These are phyloP conservation scores for Bos javanicus DNA, from an alignment of 2,113 vertebrate genomes.

Conservation along the genomic window DNA sequence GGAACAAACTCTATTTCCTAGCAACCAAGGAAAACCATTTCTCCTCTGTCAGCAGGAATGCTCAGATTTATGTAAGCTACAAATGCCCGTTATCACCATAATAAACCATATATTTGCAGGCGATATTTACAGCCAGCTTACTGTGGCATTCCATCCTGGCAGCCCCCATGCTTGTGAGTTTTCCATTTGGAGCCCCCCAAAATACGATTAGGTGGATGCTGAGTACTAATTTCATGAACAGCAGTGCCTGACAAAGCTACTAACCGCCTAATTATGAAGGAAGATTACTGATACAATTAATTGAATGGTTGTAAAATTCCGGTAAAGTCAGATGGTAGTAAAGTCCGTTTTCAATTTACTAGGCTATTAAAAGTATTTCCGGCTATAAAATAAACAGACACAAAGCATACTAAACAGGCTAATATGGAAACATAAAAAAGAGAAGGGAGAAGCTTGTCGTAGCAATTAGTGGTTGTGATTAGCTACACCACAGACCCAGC, in stretches of 20 bases:
- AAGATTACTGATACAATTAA: slow-evolving; percentile 67
- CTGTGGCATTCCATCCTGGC: slow-evolving; percentile 54
- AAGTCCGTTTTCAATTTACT: slow-evolving; percentile 69
- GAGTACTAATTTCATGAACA: slow-evolving; percentile 58
- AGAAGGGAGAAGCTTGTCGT: slow-evolving; percentile 59
- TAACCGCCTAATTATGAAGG: slow-evolving; percentile 73
- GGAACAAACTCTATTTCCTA: slow-evolving; percentile 82
- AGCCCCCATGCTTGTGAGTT: slow-evolving; percentile 17
- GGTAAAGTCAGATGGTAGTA: slow-evolving; percentile 62
- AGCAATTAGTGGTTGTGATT: slow-evolving; percentile 57
- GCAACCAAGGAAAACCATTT: slow-evolving; percentile 79
- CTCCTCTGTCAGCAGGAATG: slow-evolving; percentile 79
- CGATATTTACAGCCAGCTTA: slow-evolving; percentile 77
- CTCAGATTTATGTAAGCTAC: slow-evolving; percentile 80
- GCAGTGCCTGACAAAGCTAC: slow-evolving; percentile 55
- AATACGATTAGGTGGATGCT: slow-evolving; percentile 40
- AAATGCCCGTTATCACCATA: slow-evolving; percentile 78
- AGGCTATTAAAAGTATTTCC: slow-evolving; percentile 55
- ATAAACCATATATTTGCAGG: slow-evolving; percentile 78
- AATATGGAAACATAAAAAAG: slow-evolving; percentile 66
- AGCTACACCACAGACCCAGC: slow-evolving; percentile 40
- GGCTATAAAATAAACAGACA: slow-evolving; percentile 67
- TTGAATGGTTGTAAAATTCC: slow-evolving; percentile 55
- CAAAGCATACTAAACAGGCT: slow-evolving; percentile 56
- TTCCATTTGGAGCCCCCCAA: slow-evolving; percentile 61